A percentile compares a stretch with the other conserved stretches of the same genome.
Conservation (phyloP, 2,888 invertebrate genomes). For the Odontocolon sp. region DNA sequence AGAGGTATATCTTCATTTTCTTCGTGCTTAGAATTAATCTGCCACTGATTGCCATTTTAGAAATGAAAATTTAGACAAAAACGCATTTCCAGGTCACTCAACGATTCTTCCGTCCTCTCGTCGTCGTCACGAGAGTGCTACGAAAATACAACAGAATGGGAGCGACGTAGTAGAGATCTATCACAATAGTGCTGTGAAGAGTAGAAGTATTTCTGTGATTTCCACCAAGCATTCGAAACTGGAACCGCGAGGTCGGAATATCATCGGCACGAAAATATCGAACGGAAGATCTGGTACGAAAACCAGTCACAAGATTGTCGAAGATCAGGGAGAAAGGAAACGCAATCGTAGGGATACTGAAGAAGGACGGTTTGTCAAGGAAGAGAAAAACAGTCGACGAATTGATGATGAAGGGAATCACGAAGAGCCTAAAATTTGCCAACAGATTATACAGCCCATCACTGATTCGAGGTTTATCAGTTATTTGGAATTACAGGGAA, state of each 20-base stretch:
- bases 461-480: slow-evolving; percentile 36
- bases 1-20: slow-evolving; percentile 35
- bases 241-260: slow-evolving; percentile 36
- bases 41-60: background rate
- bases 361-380: slow-evolving; percentile 8
- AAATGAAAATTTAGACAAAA: background rate
- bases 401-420: slow-evolving; percentile 5
- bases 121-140: slow-evolving; percentile 14
- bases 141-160: slow-evolving; percentile 58
- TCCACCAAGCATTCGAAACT: slow-evolving; percentile 67
- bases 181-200: slow-evolving; percentile 71
- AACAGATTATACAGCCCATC: background rate
- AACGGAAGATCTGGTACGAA: slow-evolving; percentile 34
- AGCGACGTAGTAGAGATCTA: slow-evolving; percentile 74
- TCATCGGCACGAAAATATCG: background rate
- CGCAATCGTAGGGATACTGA: slow-evolving; percentile 7
- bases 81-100: slow-evolving; percentile 36
- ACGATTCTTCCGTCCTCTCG: slow-evolving; percentile 27
- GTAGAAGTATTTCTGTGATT: slow-evolving; percentile 67
- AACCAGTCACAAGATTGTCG: slow-evolving; percentile 16
- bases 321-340: slow-evolving; percentile 1
- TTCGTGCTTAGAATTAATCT: background rate
- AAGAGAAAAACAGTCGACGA: slow-evolving; percentile 23
- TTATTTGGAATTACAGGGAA: background rate
- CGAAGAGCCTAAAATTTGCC: slow-evolving; percentile 14